Base-by-base conservation (phyloP, 2,888 invertebrate species). In the Colletes collaris region DNA sequence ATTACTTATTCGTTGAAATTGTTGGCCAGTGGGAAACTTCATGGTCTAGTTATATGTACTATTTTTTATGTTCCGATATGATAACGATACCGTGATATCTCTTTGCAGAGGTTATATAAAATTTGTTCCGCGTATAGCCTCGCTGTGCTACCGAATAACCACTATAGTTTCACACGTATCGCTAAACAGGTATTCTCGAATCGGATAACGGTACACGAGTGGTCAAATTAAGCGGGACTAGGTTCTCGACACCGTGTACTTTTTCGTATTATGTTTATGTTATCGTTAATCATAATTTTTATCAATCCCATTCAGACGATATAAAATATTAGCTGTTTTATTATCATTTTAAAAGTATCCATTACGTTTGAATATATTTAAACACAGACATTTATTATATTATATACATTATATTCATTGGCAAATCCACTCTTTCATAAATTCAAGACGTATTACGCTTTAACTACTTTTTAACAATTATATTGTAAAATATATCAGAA, bases 11-110 rank as follows among this genome's bases (percentile, higher is more conserved):
- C 37, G 59, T 55, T 5, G 55, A 55, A 63, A 55, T 52, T 55
- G 46, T 63, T 78, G 80, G 79, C 75, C 66, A 70, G 76, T 80
- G 76, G 80, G 69, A 72, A 72, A 72, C 69, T 62, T 69, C 53
- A 64, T 65, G 69, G 63, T 69, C 66, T 71, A 71, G 66, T 68
- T 71, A 50, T 37, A 64, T 16, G 16, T 16, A 16, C 27, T 16
- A 55, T 64, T 11, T 16, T 71, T n/a, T 62, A 13, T 37, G 27
- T 63, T 44, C 59, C 6, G 67, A 71, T 75, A 71, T 37, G 81
- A 75, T 75, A 75, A 55, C 53, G 67, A 66, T 44, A 50, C 44
- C 3, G 5, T 6, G 60, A 56, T 81, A 74, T 83, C 67, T 37
- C 46, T 37, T 35, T 53, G 55, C 49, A 19, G 52, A 53, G 67